These are phyloP conservation scores for Decapterus maruadsi DNA, from an alignment of 2,797 vertebrate species.

Conservation along the genomic window DNA sequence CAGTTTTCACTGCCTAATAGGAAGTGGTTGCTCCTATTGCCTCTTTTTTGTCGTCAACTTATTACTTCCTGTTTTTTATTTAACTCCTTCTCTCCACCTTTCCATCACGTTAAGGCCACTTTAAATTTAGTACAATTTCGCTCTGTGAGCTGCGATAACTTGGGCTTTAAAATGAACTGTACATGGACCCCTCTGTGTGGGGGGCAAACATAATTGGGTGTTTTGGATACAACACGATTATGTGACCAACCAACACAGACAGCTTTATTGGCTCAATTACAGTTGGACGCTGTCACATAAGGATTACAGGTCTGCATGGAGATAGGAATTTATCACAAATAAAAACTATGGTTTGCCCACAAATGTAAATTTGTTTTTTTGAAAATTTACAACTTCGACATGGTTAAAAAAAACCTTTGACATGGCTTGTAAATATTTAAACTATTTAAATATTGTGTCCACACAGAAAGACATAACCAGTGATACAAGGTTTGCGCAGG, in stretches of 20 bases:
- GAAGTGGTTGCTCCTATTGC: neutral
- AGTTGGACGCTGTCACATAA: neutral
- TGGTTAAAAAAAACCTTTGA: constrained; percentile 1
- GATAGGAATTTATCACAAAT: constrained; percentile 1
- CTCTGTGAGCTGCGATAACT: constrained; percentile 2
- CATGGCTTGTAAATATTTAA: neutral
- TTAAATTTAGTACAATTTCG: neutral
- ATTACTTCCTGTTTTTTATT: neutral
- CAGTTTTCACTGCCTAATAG: neutral
- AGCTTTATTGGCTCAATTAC: constrained; percentile 31
- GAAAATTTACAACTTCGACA: neutral
- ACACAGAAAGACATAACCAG: constrained; percentile 29
- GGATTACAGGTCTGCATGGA: constrained; percentile 16
- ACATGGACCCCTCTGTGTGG: neutral
- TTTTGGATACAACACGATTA: constrained; percentile 23
- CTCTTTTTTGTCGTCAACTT: neutral
- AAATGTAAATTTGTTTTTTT: neutral
- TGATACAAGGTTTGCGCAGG: constrained; percentile 56
- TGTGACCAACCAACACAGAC: constrained; percentile 18
- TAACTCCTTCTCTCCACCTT: neutral
- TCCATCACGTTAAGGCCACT: neutral
- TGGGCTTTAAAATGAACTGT: constrained; percentile 3
- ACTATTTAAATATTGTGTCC: constrained; percentile 12
- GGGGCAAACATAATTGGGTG: constrained; percentile 6
- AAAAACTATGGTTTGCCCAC: neutral